These are phyloP conservation scores for Hypomecis punctinalis DNA, from an alignment of 2,888 invertebrate species.

Conservation along the genomic window DNA sequence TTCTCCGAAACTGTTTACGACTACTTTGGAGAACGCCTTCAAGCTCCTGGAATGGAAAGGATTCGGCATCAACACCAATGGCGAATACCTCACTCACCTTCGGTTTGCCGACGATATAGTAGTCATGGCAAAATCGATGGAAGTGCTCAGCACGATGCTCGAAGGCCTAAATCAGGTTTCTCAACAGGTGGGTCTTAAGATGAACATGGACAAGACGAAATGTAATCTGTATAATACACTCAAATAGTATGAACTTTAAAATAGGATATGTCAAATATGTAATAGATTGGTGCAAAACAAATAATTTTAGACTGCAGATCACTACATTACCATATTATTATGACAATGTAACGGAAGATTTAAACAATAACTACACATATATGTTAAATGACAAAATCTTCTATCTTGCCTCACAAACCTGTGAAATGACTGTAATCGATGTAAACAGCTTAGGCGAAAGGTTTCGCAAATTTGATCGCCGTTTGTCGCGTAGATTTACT, in stretches of 20 bases:
- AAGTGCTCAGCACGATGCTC: too few species aligned
- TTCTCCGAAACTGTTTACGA: too few species aligned
- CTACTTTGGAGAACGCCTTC: too few species aligned
- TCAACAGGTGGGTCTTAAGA: too few species aligned
- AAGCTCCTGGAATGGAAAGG: too few species aligned
- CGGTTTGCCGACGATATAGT: too few species aligned
- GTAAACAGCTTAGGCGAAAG: neutral
- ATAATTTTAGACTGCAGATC: neutral
- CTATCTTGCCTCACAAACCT: neutral
- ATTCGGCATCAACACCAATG: too few species aligned
- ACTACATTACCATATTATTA: neutral
- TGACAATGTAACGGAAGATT: neutral
- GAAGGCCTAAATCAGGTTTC: too few species aligned
- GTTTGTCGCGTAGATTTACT: neutral
- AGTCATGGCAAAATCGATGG: too few species aligned
- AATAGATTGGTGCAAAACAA: neutral
- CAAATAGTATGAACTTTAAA: neutral
- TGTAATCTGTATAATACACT: neutral
- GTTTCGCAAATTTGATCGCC: neutral
- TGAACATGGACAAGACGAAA: too few species aligned
- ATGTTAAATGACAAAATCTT: neutral
- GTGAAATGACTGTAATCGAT: neutral
- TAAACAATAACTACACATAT: neutral
- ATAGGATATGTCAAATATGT: neutral
- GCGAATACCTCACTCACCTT: too few species aligned